A percentile compares a stretch with the other conserved stretches of the same genome.
Evolutionary conservation across 1,140 invertebrate genomes (phyloP).

Genomic region (Marisa cornuarietis): DNA sequence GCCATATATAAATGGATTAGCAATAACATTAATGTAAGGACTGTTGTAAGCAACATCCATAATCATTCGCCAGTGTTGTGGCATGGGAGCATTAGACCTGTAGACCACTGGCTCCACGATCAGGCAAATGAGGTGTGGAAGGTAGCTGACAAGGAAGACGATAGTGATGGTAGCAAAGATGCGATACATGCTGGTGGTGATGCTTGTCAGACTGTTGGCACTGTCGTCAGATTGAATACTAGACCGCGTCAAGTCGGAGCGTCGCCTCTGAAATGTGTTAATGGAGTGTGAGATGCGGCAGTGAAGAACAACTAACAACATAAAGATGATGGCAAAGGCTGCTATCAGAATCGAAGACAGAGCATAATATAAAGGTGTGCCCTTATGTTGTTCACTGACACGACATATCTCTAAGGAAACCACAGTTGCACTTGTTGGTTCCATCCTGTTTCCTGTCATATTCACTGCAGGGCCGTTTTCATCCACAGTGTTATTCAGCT

Average conservation of each 20-base stretch:
- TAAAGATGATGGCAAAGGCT: conserved; percentile 12
- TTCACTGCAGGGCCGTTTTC: too few relatives aligned
- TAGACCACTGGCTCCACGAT: conserved; percentile 13
- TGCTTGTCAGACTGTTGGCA: neutral
- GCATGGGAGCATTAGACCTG: conserved; percentile 3
- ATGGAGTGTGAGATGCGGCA: conserved; percentile 11
- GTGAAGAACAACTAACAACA: conserved; percentile 11
- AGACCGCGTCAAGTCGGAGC: neutral
- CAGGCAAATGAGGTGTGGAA: conserved; percentile 31
- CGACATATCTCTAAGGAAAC: conserved; percentile 18
- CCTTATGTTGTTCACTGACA: conserved; percentile 8
- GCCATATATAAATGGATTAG: conserved; percentile 36
- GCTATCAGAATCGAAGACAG: neutral
- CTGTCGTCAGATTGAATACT: neutral
- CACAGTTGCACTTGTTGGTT: neutral
- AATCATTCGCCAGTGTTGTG: conserved; percentile 2
- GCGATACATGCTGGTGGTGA: conserved; percentile 27
- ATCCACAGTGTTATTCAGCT: too few relatives aligned
- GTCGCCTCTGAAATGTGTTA: neutral
- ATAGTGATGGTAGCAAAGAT: conserved; percentile 29
- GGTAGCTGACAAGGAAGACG: conserved; percentile 34
- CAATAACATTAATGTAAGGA: conserved; percentile 29
- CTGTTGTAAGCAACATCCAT: conserved; percentile 33
- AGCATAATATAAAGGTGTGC: conserved; percentile 3
- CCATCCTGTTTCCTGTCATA: too few relatives aligned